phyloP scores from a whole-genome alignment of 37 sponge, comb jelly and placozoan species.

The Ianthella basta region DNA sequence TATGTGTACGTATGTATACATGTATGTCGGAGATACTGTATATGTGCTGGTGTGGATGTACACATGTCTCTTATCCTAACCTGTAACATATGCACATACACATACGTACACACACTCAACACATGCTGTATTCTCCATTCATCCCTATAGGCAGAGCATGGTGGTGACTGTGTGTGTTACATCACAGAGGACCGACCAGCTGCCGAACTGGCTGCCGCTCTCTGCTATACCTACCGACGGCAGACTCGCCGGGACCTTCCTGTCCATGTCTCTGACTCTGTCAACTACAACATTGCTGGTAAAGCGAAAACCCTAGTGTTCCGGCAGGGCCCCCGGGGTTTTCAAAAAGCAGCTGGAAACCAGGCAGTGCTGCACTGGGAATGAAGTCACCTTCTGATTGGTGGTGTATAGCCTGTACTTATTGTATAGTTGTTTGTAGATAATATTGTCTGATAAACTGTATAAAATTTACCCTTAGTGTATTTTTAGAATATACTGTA shows the following conservation, averaged over 20 bases:
- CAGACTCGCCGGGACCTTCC: slow-evolving; percentile 46
- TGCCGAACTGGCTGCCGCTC: slow-evolving; percentile 56
- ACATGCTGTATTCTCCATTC: neutral
- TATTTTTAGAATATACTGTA: too few species aligned
- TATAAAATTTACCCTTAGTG: neutral
- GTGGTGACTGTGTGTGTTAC: slow-evolving; percentile 70
- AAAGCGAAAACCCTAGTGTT: slow-evolving; percentile 17
- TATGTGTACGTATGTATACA: slow-evolving; percentile 13
- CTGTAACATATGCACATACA: neutral
- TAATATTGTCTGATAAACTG: too few species aligned
- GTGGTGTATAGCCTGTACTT: neutral
- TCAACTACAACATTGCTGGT: slow-evolving; percentile 3
- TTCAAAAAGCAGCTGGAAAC: neutral
- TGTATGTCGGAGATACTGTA: too few species aligned
- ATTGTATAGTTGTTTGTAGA: neutral
- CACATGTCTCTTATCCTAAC: too few species aligned
- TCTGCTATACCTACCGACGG: slow-evolving; percentile 49
- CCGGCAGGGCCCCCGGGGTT: neutral
- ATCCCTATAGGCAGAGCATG: slow-evolving; percentile 32
- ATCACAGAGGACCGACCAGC: slow-evolving; percentile 53
- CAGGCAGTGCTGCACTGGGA: slow-evolving; percentile 19
- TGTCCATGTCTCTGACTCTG: slow-evolving; percentile 30
- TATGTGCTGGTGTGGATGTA: neutral
- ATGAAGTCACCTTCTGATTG: too few species aligned
- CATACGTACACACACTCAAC: neutral